phyloP scores from a whole-genome alignment of 1,140 invertebrate genomes.

The Zaprionus capensis region DNA sequence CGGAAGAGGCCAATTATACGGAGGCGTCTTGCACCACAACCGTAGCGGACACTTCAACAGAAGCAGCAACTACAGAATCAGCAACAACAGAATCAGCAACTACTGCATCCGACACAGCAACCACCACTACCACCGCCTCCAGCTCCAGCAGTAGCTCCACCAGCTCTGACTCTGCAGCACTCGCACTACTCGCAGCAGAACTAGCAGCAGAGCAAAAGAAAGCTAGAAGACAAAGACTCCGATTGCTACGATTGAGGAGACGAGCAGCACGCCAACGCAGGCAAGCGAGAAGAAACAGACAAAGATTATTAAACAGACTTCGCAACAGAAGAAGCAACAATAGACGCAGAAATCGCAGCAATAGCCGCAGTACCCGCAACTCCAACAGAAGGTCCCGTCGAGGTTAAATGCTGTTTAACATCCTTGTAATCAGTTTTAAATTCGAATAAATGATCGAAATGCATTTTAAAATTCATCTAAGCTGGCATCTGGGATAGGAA shows the following conservation, averaged over 20 bases:
- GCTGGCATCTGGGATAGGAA: no score
- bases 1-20: not conserved
- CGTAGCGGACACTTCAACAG: not conserved
- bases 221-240: no score
- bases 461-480: not conserved
- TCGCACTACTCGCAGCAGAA: no score
- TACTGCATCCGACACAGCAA: not conserved
- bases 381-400: not conserved
- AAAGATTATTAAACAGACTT: no score
- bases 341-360: no score
- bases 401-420: not conserved
- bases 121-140: not conserved
- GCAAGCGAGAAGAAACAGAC: no score
- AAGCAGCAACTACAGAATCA: not conserved
- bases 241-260: no score
- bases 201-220: no score
- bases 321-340: no score
- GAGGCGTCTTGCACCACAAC: not conserved
- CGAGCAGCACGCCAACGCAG: no score
- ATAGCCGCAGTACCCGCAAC: not conserved
- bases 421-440: not conserved
- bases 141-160: not conserved
- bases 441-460: constrained; percentile 1
- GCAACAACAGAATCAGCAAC: not conserved
- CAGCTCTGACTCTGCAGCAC: not conserved